These are phyloP conservation scores for Gallirallus australis DNA, from an alignment of 2,797 vertebrate genomes.

Conservation along the genomic window DNA sequence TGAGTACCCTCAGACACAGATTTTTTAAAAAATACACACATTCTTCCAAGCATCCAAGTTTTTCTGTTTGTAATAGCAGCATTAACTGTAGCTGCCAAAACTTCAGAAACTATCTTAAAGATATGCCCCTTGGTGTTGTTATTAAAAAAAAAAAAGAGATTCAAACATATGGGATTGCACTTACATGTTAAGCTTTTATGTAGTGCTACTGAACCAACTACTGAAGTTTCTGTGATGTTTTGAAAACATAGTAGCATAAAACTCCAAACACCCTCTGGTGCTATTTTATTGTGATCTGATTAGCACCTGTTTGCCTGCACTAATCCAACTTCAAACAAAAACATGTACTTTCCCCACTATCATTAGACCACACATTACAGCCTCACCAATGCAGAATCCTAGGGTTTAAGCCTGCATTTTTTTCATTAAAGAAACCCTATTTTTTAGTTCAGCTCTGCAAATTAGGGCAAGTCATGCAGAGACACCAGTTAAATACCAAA, in stretches of 20 bases:
- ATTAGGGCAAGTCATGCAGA: slow-evolving; percentile 13
- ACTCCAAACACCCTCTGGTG: slow-evolving; percentile 20
- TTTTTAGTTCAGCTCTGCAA: slow-evolving; percentile 15
- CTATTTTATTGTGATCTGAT: slow-evolving; percentile 62
- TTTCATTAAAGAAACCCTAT: background rate
- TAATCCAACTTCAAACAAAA: slow-evolving; percentile 69
- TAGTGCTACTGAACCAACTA: slow-evolving; percentile 17
- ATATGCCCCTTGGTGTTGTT: background rate
- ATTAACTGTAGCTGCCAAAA: background rate
- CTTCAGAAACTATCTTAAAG: background rate
- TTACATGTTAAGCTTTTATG: slow-evolving; percentile 8
- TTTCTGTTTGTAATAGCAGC: background rate
- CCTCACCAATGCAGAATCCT: background rate
- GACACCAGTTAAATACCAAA: background rate
- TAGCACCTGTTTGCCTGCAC: slow-evolving; percentile 58
- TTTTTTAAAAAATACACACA: background rate
- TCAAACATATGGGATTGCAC: background rate
- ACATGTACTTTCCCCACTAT: background rate
- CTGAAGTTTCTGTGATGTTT: slow-evolving; percentile 48
- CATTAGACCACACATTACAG: slow-evolving; percentile 25
- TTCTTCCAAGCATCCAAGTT: background rate
- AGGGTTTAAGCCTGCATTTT: background rate
- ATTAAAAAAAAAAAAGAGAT: background rate
- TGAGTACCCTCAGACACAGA: background rate
- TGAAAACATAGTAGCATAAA: slow-evolving; percentile 15